Evolutionary conservation across 2,113 vertebrate genomes (phyloP).

Genomic region (Dendrocopos noguchii): DNA sequence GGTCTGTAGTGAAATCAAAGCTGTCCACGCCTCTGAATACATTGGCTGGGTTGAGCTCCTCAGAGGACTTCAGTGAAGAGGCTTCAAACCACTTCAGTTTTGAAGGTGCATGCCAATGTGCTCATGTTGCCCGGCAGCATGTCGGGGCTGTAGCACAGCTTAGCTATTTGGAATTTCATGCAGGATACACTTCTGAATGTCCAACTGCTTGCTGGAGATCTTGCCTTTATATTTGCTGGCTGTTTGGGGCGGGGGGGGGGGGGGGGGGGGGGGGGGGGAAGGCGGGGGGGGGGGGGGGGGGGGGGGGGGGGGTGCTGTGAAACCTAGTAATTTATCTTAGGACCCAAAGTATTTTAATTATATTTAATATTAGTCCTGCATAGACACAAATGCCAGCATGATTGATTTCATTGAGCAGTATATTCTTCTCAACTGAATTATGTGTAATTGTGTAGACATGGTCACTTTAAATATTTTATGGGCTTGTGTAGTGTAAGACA

Average conservation of each 20-base stretch:
- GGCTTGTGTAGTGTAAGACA: conserved; percentile 36
- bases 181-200: neutral
- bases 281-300: too few species aligned
- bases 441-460: conserved; percentile 56
- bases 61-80: neutral
- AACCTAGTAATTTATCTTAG: neutral
- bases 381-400: conserved; percentile 14
- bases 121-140: neutral
- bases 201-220: neutral
- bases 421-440: conserved; percentile 56
- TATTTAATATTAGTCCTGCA: conserved; percentile 1
- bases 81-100: neutral
- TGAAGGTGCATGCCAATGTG: rapidly evolving
- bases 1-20: neutral
- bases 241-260: neutral
- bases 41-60: neutral
- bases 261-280: too few species aligned
- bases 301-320: neutral
- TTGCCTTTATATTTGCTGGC: neutral
- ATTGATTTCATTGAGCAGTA: conserved; percentile 39
- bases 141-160: neutral
- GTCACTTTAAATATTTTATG: conserved; percentile 75
- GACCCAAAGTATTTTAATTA: conserved; percentile 6
- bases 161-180: neutral
- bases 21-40: neutral